These are phyloP conservation scores for Lepidurus packardi DNA, from an alignment of 1,140 invertebrate genomes.

Conservation along the genomic window DNA sequence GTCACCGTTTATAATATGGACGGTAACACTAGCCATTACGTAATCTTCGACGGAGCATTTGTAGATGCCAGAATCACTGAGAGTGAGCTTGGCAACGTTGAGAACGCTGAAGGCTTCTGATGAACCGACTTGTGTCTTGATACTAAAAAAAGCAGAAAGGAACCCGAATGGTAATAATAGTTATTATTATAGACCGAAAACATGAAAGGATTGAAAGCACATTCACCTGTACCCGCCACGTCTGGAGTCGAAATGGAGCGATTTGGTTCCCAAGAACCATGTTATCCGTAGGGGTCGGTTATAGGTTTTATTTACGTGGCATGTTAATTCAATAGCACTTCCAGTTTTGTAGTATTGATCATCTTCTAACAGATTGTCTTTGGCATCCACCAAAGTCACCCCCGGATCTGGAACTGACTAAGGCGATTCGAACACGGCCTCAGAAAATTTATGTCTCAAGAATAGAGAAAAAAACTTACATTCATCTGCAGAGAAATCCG, in stretches of 20 bases:
- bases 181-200: too few relatives aligned
- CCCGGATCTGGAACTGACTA: slow-evolving; percentile 17
- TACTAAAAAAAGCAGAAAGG: not conserved
- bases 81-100: not conserved
- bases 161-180: not conserved
- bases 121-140: not conserved
- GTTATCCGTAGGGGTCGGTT: slow-evolving; percentile 1
- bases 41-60: not conserved
- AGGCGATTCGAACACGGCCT: not conserved
- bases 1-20: slow-evolving; percentile 2
- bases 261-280: slow-evolving; percentile 6
- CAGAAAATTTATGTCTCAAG: not conserved
- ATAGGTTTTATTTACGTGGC: not conserved
- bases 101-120: not conserved
- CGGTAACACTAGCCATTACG: not conserved
- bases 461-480: not conserved
- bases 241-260: slow-evolving; percentile 8
- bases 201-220: not conserved
- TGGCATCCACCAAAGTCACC: slow-evolving; percentile 1
- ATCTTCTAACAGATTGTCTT: not conserved
- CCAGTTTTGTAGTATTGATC: slow-evolving; percentile 6
- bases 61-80: not conserved
- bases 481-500: not conserved
- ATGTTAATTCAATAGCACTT: not conserved
- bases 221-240: not conserved